A percentile compares a stretch with the other conserved stretches of the same genome.
Conservation (phyloP, 2,797 vertebrate species). For the Cyprinodon diabolis region DNA sequence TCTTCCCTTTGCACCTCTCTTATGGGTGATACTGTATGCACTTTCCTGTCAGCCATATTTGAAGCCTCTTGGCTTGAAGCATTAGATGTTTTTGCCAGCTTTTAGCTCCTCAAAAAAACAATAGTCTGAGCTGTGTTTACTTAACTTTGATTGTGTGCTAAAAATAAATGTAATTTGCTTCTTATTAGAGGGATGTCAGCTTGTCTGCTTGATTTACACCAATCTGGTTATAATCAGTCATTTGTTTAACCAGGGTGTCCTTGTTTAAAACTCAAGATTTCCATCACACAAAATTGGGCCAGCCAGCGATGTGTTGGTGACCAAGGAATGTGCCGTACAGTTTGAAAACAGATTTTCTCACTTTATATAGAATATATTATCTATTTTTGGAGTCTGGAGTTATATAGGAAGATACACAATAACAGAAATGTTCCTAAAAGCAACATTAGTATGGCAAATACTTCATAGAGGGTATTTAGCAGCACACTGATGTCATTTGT, state of each 20-base stretch:
- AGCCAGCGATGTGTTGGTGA: constrained; percentile 15
- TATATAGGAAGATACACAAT: constrained; percentile 1
- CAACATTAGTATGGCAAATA: neutral
- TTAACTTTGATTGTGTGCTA: constrained; percentile 33
- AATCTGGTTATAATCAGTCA: constrained; percentile 13
- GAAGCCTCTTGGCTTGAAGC: constrained; percentile 14
- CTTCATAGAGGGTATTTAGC: neutral
- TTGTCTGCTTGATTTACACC: constrained; percentile 22
- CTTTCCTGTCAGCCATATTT: constrained; percentile 38
- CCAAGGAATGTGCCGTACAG: neutral
- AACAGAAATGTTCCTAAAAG: too few species aligned
- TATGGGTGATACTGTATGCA: constrained; percentile 54
- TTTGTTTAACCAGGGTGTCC: neutral
- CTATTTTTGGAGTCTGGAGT: constrained; percentile 6
- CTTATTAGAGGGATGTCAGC: constrained; percentile 6
- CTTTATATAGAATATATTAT: neutral
- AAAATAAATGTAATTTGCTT: neutral
- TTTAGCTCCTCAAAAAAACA: constrained; percentile 28
- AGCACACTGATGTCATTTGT: neutral
- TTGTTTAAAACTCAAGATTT: constrained; percentile 22
- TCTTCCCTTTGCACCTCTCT: constrained; percentile 41
- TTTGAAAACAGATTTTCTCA: neutral
- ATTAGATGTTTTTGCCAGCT: constrained; percentile 24
- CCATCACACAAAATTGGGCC: constrained; percentile 20
- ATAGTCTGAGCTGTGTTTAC: constrained; percentile 23